Evolutionary conservation across 92 coral and sea anemone species (phyloP).

Genomic region (Parazoanthus swiftii): DNA sequence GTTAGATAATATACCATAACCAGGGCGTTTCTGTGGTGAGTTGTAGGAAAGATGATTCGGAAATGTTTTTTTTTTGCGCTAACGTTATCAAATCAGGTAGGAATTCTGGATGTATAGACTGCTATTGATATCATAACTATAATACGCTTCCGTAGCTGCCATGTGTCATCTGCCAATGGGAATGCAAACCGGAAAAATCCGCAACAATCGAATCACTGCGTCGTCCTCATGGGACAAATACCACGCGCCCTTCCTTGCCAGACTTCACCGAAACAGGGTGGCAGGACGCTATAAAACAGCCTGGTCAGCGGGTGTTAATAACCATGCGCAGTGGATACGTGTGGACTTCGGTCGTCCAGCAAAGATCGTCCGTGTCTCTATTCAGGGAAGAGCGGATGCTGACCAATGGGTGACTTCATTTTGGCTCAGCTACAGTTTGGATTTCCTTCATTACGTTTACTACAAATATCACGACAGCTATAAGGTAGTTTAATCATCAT

Average conservation of each 20-base stretch:
- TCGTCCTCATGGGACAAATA: conserved; percentile 54
- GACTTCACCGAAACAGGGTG: conserved; percentile 31
- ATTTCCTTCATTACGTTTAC: conserved; percentile 10
- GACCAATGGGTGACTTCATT: conserved; percentile 34
- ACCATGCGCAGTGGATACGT: conserved; percentile 72
- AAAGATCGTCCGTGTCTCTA: conserved; percentile 30
- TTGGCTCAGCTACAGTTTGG: conserved; percentile 39
- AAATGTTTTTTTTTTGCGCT: too few species aligned
- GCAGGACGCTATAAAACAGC: conserved; percentile 45
- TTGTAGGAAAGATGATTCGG: too few species aligned
- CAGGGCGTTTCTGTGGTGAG: too few species aligned
- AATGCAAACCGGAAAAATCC: conserved; percentile 57
- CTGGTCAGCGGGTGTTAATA: conserved; percentile 69
- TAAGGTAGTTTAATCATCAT: not conserved
- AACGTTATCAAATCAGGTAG: too few species aligned
- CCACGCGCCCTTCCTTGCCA: conserved; percentile 54
- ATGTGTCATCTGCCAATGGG: conserved; percentile 72
- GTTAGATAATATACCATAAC: too few species aligned
- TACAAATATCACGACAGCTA: conserved; percentile 8
- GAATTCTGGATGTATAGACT: too few species aligned
- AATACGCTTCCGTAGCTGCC: conserved; percentile 43
- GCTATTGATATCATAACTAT: not conserved
- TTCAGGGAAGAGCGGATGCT: conserved; percentile 34
- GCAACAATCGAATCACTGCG: conserved; percentile 61
- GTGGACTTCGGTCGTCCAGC: conserved; percentile 41